Conservation (phyloP, 2,888 invertebrate species). For the Melanchra persicariae region DNA sequence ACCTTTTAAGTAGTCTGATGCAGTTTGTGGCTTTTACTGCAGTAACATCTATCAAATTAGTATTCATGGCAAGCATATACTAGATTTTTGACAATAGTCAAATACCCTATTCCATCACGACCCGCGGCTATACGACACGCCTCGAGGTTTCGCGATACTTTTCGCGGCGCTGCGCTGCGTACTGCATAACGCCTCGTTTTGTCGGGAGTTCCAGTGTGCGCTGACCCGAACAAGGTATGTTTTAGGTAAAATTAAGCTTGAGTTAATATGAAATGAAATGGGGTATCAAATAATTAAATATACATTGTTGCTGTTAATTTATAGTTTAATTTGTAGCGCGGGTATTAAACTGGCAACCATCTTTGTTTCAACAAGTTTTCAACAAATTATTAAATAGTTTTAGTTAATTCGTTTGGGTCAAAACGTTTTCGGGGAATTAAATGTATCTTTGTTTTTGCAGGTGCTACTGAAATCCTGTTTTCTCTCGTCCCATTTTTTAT, state of each 20-base stretch:
- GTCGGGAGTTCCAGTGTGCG: not conserved
- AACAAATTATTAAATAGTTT: conserved; percentile 47
- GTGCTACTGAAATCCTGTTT: not conserved
- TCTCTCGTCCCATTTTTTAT: conserved; percentile 1
- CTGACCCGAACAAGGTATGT: conserved; percentile 26
- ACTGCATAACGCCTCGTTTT: not conserved
- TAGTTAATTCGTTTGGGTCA: conserved; percentile 30
- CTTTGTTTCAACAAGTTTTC: conserved; percentile 53
- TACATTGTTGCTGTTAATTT: conserved; percentile 63
- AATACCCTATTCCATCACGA: too few species aligned
- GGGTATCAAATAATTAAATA: conserved; percentile 65
- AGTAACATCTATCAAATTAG: too few species aligned
- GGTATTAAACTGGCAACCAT: conserved; percentile 35
- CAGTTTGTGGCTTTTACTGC: too few species aligned
- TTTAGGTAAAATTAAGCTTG: conserved; percentile 42
- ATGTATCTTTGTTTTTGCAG: conserved; percentile 30
- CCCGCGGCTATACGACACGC: too few species aligned
- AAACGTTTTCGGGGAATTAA: conserved; percentile 13
- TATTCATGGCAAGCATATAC: too few species aligned
- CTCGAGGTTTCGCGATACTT: too few species aligned
- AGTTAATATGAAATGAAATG: conserved; percentile 57
- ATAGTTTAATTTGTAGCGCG: conserved; percentile 58
- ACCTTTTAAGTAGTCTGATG: too few species aligned
- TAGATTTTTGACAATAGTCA: too few species aligned
- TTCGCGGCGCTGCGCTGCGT: not conserved